Evolutionary conservation across 2,113 vertebrate species (phyloP), one percentile per base, ranked within the genome.

Genomic region (Glareola pratincola): DNA sequence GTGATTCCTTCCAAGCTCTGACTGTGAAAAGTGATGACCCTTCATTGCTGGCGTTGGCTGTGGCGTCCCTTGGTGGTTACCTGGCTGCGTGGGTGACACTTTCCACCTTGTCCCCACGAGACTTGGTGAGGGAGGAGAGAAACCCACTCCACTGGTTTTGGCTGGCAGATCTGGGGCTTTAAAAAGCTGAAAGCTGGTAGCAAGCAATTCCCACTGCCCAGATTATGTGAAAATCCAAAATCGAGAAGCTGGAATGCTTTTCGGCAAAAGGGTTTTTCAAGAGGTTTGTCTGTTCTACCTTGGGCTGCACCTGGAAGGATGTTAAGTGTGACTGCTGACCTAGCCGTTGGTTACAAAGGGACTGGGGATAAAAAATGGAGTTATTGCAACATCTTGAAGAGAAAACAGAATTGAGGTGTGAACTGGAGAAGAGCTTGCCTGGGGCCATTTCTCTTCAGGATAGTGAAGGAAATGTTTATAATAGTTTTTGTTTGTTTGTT

Each of bases 11-110:
- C 83, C 72, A 19, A n/a, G 57, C 56, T 17, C 15, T 18, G 48
- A 3, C 18, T 7, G 14, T 13, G 71, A 10, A 10, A 43, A 54
- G 26, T 3, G 43, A 7, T 10, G 47, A 19, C 8, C 36, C 56
- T 26, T 34, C 8, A 0, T 6, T 9, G 39, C 9, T 14, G 6
- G 3, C 1, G 1, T 7, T 16, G 36, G 11, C 10, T 14, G 50
- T 51, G 6, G 23, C 10, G 0, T 34, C 24, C 62, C 45, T 36
- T 14, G 43, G 23, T 3, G 34, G 32, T 10, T 3, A 5, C 56
- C 12, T 14, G 64, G n/a, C 64, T 4, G 0, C 0, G 16, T 4
- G 56, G 11, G 16, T 4, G 4, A 12, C 10, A 17, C 39, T 60
- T 80, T 34, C 74, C 27, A 14, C 10, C 34, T 22, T 4, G 3